Evolutionary conservation across 2,113 vertebrate species (phyloP), one percentile per base, ranked within the genome.

Genomic region (Tachysurus vachellii): DNA sequence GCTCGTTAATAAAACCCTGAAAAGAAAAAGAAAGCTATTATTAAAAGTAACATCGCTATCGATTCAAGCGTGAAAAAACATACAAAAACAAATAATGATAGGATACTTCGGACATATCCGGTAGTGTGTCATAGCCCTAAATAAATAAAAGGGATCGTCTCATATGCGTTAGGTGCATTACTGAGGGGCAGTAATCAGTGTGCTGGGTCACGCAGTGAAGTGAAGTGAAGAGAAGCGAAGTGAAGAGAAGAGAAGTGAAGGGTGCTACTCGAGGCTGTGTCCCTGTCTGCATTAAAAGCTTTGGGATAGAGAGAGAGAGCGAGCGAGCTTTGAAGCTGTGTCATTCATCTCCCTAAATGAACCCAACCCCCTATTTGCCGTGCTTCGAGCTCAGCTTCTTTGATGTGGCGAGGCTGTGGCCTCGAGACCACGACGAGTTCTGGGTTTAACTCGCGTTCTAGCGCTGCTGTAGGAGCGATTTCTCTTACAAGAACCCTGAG

Each of bases 1-100:
- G 94, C 97, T 98, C 93, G 96, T 93, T 89, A 99, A 98, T 64
- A 99, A 95, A 83, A 96, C 94, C 92, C 98, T 99, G 94, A 92
- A 85, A 90, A 36, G n/a, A 64, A 70, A 47, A 59, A 42, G 7
- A 53, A 36, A 26, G 0, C 8, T 16, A 0, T 53, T 50, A 70
- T 42, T 57, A 85, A 88, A 1, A n/a, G 17, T 42, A 42, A 75
- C 10, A 4, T 47, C 3, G 23, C 2, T 47, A 75, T 4, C 4
- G 9, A 21, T 26, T 4, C 66, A 66, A 66, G n/a, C 26, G 42
- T 11, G 23, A 47, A 5, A 23, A 47, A 47, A 47, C 36, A 36
- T 50, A 68, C 8, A 13, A 2, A 61, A 21, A 4, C 4, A 53
- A 28, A 56, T 53, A n/a, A n/a, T 47, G 6, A 47, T 47, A 6